A percentile compares a stretch with the other conserved stretches of the same genome.
Conservation (phyloP, 1,140 invertebrate genomes). For the Euura lappo region DNA sequence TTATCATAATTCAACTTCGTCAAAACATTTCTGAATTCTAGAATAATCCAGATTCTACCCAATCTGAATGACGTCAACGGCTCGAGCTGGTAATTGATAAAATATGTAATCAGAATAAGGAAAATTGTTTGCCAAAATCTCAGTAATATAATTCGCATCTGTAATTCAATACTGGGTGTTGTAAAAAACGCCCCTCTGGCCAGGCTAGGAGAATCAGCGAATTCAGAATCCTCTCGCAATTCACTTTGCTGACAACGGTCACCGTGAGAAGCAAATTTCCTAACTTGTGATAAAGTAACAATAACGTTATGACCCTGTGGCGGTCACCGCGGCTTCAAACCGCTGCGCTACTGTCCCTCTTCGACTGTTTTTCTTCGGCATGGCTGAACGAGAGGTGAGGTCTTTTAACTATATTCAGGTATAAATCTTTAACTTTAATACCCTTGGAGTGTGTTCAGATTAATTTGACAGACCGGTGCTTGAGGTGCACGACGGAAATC, state of each 20-base stretch:
- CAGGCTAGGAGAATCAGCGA: neutral
- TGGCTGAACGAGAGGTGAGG: constrained; percentile 30
- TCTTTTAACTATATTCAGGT: too few relatives aligned
- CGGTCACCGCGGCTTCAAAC: constrained; percentile 13
- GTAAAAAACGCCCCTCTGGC: neutral
- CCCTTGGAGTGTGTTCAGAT: too few relatives aligned
- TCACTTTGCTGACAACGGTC: constrained; percentile 21
- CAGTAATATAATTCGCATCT: too few relatives aligned
- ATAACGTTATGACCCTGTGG: constrained; percentile 8
- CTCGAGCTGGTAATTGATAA: too few relatives aligned
- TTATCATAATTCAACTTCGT: too few relatives aligned
- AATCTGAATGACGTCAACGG: too few relatives aligned
- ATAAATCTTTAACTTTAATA: too few relatives aligned
- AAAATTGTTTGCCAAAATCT: too few relatives aligned
- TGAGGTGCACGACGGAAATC: constrained; percentile 66
- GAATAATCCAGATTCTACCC: too few relatives aligned
- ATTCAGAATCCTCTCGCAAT: constrained; percentile 22
- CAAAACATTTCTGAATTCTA: too few relatives aligned
- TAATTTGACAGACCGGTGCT: constrained; percentile 67
- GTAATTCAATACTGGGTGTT: constrained; percentile 38
- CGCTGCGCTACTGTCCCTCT: constrained; percentile 17
- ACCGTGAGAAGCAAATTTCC: constrained; percentile 10
- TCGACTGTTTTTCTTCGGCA: constrained; percentile 17
- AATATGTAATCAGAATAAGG: too few relatives aligned
- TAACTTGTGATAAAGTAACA: too few relatives aligned